phyloP scores from a whole-genome alignment of 2,113 vertebrate genomes.

The Zosterops pallidus region DNA sequence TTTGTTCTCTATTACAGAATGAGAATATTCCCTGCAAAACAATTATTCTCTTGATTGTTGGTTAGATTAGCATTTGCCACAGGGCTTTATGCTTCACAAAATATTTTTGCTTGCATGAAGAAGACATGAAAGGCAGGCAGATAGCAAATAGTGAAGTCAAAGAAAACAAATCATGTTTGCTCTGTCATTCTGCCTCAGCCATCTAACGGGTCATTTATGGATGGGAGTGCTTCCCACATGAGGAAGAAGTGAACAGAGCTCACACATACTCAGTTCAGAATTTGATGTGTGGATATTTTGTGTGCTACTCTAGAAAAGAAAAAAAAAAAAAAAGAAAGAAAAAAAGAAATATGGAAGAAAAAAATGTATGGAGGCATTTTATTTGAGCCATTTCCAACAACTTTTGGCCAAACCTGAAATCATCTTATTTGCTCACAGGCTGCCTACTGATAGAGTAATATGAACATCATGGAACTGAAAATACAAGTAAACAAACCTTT shows the following conservation, averaged over 20 bases:
- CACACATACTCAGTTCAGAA: neutral
- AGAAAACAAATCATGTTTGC: slow-evolving; percentile 1
- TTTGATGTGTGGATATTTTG: neutral
- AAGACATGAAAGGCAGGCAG: neutral
- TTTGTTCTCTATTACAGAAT: slow-evolving; percentile 61
- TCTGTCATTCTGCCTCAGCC: neutral
- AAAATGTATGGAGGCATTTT: neutral
- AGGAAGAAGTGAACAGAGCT: neutral
- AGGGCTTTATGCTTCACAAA: slow-evolving; percentile 52
- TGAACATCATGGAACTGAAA: neutral
- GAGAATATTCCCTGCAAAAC: slow-evolving; percentile 61
- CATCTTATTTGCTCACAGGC: neutral
- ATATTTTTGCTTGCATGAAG: slow-evolving; percentile 52
- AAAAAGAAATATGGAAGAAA: neutral
- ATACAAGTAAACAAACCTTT: slow-evolving; percentile 1
- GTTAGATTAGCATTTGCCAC: slow-evolving; percentile 65
- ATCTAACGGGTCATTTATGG: neutral
- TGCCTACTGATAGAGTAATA: neutral
- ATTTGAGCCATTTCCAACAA: neutral
- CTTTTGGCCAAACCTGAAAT: neutral
- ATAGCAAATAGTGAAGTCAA: neutral
- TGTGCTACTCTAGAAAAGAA: neutral
- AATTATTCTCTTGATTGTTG: slow-evolving; percentile 65
- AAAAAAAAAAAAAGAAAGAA: neutral
- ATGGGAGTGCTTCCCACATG: neutral